Evolutionary conservation across 2,888 invertebrate genomes (phyloP).

Genomic region (Apoda limacodes): DNA sequence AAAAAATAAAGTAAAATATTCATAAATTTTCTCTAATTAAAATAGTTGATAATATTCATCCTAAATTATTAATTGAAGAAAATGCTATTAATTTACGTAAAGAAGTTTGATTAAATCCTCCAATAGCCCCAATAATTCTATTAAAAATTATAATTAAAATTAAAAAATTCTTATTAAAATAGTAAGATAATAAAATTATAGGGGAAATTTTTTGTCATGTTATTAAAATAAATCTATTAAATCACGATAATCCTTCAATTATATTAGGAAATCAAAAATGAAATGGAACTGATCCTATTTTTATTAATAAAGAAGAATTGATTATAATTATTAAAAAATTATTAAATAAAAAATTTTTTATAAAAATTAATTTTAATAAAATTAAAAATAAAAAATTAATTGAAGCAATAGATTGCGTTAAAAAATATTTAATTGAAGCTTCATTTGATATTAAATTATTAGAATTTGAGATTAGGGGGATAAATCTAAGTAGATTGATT

Average conservation of each 20-base stretch:
- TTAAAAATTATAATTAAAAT: slow-evolving; percentile 52
- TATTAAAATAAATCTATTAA: slow-evolving; percentile 66
- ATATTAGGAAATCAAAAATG: slow-evolving; percentile 71
- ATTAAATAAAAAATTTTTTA: slow-evolving; percentile 36
- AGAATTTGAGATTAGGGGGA: slow-evolving; percentile 63
- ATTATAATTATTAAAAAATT: slow-evolving; percentile 34
- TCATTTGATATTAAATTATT: slow-evolving; percentile 61
- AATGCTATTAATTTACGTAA: slow-evolving; percentile 71
- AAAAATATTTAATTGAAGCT: slow-evolving; percentile 72
- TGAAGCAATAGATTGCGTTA: slow-evolving; percentile 70
- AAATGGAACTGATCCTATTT: slow-evolving; percentile 68
- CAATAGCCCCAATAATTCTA: slow-evolving; percentile 56
- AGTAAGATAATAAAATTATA: slow-evolving; percentile 63
- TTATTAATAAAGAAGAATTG: slow-evolving; percentile 53
- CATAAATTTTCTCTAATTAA: slow-evolving; percentile 56
- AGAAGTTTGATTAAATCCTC: slow-evolving; percentile 65
- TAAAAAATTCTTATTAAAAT: slow-evolving; percentile 49
- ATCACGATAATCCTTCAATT: slow-evolving; percentile 65
- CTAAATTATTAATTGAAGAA: slow-evolving; percentile 73
- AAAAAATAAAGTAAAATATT: slow-evolving; percentile 54
- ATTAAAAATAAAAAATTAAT: slow-evolving; percentile 63
- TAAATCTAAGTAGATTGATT: slow-evolving; percentile 73
- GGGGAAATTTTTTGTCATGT: slow-evolving; percentile 76
- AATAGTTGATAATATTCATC: slow-evolving; percentile 63
- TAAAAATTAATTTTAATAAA: slow-evolving; percentile 41